phyloP scores from a whole-genome alignment of 1,140 invertebrate genomes.

The Ceratina calcarata region DNA sequence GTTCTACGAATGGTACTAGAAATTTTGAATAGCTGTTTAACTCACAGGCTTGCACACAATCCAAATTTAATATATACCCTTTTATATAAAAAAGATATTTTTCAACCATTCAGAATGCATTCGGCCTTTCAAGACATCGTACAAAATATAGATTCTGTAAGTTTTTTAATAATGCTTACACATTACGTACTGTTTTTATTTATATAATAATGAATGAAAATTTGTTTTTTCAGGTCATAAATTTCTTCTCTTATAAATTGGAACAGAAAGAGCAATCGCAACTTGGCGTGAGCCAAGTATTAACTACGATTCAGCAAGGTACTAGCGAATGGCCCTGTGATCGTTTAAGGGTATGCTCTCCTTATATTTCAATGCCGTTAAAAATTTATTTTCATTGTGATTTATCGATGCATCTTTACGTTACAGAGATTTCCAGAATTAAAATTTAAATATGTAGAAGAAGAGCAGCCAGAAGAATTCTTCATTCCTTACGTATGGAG shows the following conservation, averaged over 20 bases:
- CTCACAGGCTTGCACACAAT: conserved; percentile 93
- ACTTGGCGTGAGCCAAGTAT: conserved; percentile 91
- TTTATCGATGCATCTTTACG: conserved; percentile 22
- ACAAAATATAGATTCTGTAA: conserved; percentile 97
- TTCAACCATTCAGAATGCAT: conserved; percentile 92
- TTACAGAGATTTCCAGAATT: conserved; percentile 98
- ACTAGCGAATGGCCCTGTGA: conserved; percentile 94
- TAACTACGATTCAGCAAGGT: conserved; percentile 92
- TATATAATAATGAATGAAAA: conserved; percentile 21
- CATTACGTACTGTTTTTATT: not conserved
- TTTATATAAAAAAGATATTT: conserved; percentile 95
- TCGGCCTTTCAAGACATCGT: conserved; percentile 96
- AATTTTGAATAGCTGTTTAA: conserved; percentile 96
- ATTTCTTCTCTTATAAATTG: conserved; percentile 91
- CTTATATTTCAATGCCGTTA: conserved; percentile 7
- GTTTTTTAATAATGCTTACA: conserved; percentile 55
- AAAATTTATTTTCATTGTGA: not conserved
- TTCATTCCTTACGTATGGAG: conserved; percentile 99
- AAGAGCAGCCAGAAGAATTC: conserved; percentile 99
- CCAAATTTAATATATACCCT: conserved; percentile 97
- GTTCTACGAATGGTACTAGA: conserved; percentile 97
- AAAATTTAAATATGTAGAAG: conserved; percentile 99
- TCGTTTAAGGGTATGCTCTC: conserved; percentile 88
- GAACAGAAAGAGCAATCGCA: conserved; percentile 84
- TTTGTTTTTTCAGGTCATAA: conserved; percentile 85